A percentile compares a stretch with the other conserved stretches of the same genome.
phyloP scores from a whole-genome alignment of 2,888 invertebrate species.

The Antitype chi region DNA sequence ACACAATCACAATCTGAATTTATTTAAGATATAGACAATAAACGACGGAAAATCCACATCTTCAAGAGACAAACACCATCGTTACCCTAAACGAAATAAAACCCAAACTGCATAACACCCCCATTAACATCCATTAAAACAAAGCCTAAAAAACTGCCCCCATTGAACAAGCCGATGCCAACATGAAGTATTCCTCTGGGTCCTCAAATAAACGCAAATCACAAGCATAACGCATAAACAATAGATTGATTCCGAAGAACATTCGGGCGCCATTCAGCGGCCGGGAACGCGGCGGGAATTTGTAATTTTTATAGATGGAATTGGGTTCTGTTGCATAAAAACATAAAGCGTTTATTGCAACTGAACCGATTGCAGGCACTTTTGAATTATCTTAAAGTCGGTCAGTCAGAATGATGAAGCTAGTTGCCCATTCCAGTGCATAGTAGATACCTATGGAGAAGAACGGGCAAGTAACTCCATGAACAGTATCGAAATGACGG shows the following conservation, averaged over 20 bases:
- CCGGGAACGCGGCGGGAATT: conserved; percentile 56
- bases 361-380: too few species aligned
- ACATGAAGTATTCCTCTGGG: conserved; percentile 35
- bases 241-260: conserved; percentile 57
- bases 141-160: conserved; percentile 4
- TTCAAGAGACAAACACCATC: neutral
- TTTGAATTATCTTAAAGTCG: too few species aligned
- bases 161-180: conserved; percentile 17
- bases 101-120: neutral
- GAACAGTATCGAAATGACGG: too few species aligned
- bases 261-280: conserved; percentile 50
- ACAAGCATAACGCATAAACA: conserved; percentile 55
- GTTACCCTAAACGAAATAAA: conserved; percentile 2
- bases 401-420: too few species aligned
- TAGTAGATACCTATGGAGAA: too few species aligned
- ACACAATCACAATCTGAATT: neutral
- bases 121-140: conserved; percentile 10
- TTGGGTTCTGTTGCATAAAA: conserved; percentile 39
- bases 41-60: neutral
- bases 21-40: neutral
- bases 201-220: conserved; percentile 51
- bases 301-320: conserved; percentile 50
- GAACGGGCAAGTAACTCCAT: too few species aligned
- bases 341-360: too few species aligned
- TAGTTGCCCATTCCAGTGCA: too few species aligned